phyloP scores from a whole-genome alignment of 2,113 vertebrate species.

The Hippocampus barbouri region DNA sequence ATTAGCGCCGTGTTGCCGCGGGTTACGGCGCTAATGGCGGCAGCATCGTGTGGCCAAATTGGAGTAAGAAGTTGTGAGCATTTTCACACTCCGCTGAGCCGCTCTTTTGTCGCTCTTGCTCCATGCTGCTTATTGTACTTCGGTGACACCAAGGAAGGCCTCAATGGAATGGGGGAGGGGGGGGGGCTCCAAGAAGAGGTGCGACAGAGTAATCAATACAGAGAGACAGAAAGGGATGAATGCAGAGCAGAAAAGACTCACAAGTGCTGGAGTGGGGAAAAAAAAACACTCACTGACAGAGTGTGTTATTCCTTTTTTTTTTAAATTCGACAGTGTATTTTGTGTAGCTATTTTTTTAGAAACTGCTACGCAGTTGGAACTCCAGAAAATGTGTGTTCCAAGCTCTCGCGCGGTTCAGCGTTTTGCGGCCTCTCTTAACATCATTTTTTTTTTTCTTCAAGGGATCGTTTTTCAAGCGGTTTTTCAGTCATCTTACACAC shows the following conservation, averaged over 20 bases:
- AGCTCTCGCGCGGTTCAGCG: too few species aligned
- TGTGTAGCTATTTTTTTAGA: not conserved
- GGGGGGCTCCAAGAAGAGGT: conserved; percentile 9
- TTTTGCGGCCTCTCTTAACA: too few species aligned
- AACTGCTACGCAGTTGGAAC: too few species aligned
- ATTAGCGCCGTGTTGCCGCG: conserved; percentile 47
- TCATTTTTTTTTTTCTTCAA: too few species aligned
- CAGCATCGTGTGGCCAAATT: conserved; percentile 55
- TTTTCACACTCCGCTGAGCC: conserved; percentile 59
- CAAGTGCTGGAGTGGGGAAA: not conserved
- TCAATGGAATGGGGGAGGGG: conserved; percentile 27
- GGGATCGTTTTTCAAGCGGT: too few species aligned
- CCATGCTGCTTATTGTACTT: conserved; percentile 27
- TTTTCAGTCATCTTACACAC: too few species aligned
- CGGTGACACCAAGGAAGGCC: conserved; percentile 19
- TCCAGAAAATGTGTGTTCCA: too few species aligned
- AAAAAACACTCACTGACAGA: not conserved
- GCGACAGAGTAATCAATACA: not conserved
- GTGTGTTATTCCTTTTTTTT: not conserved
- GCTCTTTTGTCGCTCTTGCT: conserved; percentile 14
- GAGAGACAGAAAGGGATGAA: not conserved
- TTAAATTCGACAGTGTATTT: not conserved
- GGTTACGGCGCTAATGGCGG: conserved; percentile 51
- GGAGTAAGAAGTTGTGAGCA: conserved; percentile 59
- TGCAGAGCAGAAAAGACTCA: not conserved